These are phyloP conservation scores for Festucalex cinctus DNA, from an alignment of 2,113 vertebrate genomes.

Conservation along the genomic window DNA sequence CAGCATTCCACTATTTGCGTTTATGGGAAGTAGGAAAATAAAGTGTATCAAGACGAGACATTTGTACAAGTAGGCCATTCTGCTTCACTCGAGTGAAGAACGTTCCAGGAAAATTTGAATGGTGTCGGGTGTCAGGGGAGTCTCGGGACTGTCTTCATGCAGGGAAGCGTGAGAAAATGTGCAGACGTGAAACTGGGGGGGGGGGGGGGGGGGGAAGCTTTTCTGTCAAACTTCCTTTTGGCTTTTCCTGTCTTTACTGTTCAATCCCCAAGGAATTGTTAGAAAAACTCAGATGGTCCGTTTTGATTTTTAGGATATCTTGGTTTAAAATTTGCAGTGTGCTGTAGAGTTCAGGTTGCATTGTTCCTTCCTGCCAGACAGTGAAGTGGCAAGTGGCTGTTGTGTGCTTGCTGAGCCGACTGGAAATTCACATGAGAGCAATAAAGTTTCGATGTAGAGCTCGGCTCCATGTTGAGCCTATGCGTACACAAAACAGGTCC, in stretches of 20 bases:
- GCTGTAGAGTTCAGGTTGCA: not conserved
- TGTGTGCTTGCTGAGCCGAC: not conserved
- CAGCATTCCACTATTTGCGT: not conserved
- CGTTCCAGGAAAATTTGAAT: conserved; percentile 60
- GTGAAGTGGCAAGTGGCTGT: not conserved
- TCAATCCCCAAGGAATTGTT: not conserved
- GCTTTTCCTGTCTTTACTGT: not conserved
- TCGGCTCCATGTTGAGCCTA: not conserved
- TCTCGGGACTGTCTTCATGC: conserved; percentile 68
- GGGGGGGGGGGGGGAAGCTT: too few species aligned
- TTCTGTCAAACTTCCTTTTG: too few species aligned
- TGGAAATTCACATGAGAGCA: not conserved
- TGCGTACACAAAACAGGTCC: not conserved
- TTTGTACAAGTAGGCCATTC: conserved; percentile 69
- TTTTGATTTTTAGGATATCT: not conserved
- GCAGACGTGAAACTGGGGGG: conserved; percentile 29
- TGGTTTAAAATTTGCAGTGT: not conserved
- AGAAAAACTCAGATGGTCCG: not conserved
- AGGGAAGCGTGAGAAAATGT: conserved; percentile 39
- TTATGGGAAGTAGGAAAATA: conserved; percentile 2
- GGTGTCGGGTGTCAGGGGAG: conserved; percentile 71
- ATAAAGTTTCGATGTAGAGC: not conserved
- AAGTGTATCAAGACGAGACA: conserved; percentile 9
- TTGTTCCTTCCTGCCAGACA: not conserved
- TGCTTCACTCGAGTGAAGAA: conserved; percentile 42